Evolutionary conservation across 37 sponge, comb jelly and placozoan genomes (phyloP), one percentile per base, ranked within the genome.

Genomic region (Axinella damicornis): DNA sequence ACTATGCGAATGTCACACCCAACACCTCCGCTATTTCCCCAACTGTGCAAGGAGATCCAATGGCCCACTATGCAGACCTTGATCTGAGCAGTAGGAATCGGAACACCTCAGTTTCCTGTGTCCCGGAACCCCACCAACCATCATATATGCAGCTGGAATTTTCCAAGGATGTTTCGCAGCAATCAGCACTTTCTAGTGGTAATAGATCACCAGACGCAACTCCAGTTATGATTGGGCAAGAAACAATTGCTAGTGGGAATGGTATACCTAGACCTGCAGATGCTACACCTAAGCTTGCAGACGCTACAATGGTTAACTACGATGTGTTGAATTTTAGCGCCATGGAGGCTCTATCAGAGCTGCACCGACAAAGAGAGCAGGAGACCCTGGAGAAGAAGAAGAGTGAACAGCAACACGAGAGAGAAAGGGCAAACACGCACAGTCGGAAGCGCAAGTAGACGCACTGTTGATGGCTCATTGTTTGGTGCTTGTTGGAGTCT

Each of bases 281-380:
- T 35, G 0, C 5, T 69, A 33, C 36, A 33, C 32, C 2, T 21
- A 2, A 21, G 2, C 69, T 21, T 21, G 31, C 21, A 22, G 85
- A 85, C 57, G 61, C 65, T 17, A 77, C 40, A 0, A 82, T 37
- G 35, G 83, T 76, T 18, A 35, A 35, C 12, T 89, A 89, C 30
- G 76, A 38, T 0, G 25, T 41, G 16, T 46, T 89, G 34, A 70
- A 89, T 60, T 89, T 89, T 69, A 19, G 35, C 12, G 78, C 70
- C 0, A 89, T 89, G 84, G 53, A 38, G 55, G 78, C 62, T 21
- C 65, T 82, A 17, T 25, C 54, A 11, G 37, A 60, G 25, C 57
- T 74, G 24, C 74, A 69, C 40, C 34, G 69, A 33, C 64, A 74
- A 31, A 63, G 82, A 37, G 88, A 88, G 40, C 22, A 68, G 36